Percentiles rank a stretch among this genome's conserved stretches.
These are phyloP conservation scores for Epirrita christyi DNA, from an alignment of 2,888 invertebrate genomes.

Conservation along the genomic window DNA sequence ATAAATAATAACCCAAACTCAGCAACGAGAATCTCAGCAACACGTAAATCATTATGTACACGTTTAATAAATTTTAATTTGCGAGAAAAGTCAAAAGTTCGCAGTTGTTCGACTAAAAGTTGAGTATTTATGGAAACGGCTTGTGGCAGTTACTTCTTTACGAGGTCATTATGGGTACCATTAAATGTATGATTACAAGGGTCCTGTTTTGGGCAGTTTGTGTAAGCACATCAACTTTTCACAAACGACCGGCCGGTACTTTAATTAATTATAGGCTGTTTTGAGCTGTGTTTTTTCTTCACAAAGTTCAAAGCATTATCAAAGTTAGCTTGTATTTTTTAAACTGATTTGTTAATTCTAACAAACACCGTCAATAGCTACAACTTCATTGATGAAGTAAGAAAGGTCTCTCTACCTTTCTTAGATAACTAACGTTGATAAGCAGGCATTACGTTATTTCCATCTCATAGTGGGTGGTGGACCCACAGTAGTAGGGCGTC, in stretches of 20 bases:
- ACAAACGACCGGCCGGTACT: slow-evolving; percentile 71
- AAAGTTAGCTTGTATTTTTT: slow-evolving; percentile 22
- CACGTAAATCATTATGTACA: slow-evolving; percentile 34
- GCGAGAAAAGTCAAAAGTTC: slow-evolving; percentile 54
- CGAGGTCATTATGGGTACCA: slow-evolving; percentile 78
- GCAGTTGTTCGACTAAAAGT: slow-evolving; percentile 55
- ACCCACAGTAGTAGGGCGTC: too few species aligned
- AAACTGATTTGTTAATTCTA: too few species aligned
- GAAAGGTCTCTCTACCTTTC: too few species aligned
- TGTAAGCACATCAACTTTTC: slow-evolving; percentile 79
- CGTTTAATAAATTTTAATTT: slow-evolving; percentile 45
- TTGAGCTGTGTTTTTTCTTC: slow-evolving; percentile 37
- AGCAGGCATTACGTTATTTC: too few species aligned
- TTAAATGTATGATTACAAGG: slow-evolving; percentile 79
- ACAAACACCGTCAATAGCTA: too few species aligned
- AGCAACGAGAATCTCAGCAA: slow-evolving; percentile 13
- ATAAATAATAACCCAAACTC: slow-evolving; percentile 10
- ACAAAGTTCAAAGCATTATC: slow-evolving; percentile 14
- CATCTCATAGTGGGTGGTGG: too few species aligned
- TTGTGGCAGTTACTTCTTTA: slow-evolving; percentile 75
- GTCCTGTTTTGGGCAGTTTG: slow-evolving; percentile 74
- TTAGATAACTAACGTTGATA: too few species aligned
- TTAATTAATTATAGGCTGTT: slow-evolving; percentile 63
- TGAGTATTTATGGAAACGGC: slow-evolving; percentile 73
- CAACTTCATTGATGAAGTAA: too few species aligned